Percentiles rank a stretch among this genome's conserved stretches.
Evolutionary conservation across 2,113 vertebrate species (phyloP).

Genomic region (Lichenostomus cassidix): DNA sequence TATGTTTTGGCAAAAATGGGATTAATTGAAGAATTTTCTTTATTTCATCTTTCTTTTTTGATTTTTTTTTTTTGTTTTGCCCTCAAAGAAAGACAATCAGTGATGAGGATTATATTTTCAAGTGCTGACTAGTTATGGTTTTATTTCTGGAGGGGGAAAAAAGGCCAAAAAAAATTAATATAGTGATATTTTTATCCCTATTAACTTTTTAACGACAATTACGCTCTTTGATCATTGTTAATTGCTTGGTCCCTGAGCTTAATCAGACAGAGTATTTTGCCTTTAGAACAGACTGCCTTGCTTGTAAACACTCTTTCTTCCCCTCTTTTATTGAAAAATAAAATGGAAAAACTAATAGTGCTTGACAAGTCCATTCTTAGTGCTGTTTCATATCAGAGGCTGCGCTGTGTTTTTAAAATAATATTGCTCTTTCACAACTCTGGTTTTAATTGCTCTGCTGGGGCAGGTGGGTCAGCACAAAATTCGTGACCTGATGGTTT

Average conservation of each 20-base stretch:
- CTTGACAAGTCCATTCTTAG: background rate
- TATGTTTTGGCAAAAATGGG: background rate
- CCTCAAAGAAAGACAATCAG: background rate
- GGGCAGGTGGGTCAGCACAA: background rate
- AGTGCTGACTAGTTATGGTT: background rate
- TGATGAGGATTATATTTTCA: background rate
- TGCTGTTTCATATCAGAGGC: background rate
- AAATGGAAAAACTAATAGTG: background rate
- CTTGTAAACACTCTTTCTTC: constrained; percentile 26
- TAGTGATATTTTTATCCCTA: constrained; percentile 10
- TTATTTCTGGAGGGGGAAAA: background rate
- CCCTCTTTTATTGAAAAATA: constrained; percentile 16
- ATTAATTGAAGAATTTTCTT: background rate
- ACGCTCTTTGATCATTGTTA: background rate
- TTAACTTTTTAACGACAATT: background rate
- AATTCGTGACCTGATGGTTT: background rate
- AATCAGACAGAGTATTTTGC: constrained; percentile 21
- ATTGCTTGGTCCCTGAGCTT: constrained; percentile 19
- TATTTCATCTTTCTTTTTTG: background rate
- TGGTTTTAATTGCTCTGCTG: background rate
- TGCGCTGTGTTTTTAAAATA: background rate
- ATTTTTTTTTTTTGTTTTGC: background rate
- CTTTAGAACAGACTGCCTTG: background rate
- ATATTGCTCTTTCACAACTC: background rate
- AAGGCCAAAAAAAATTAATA: background rate